Evolutionary conservation across 2,797 vertebrate genomes (phyloP).

Genomic region (Typhlichthys eigenmanni): DNA sequence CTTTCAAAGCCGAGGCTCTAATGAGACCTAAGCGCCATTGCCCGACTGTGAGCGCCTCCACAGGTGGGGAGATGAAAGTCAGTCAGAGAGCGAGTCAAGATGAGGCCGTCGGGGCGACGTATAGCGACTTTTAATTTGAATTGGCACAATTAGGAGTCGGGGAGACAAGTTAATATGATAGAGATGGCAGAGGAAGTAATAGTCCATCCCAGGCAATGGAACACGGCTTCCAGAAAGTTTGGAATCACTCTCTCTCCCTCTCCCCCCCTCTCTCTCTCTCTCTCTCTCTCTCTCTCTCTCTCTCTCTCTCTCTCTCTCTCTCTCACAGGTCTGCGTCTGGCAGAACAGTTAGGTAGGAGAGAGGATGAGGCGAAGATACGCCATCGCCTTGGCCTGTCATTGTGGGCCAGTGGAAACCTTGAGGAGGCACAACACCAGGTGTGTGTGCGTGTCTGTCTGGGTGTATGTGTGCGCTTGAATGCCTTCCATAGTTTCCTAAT

Average conservation of each 20-base stretch:
- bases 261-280: background rate
- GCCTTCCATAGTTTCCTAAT: background rate
- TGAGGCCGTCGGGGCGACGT: background rate
- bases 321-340: conserved; percentile 87
- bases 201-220: conserved; percentile 16
- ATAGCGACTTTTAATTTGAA: conserved; percentile 22
- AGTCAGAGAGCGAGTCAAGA: conserved; percentile 20
- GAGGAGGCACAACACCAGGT: conserved; percentile 91
- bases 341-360: conserved; percentile 89
- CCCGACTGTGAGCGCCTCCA: conserved; percentile 21
- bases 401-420: conserved; percentile 90
- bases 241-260: background rate
- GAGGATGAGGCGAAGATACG: conserved; percentile 96
- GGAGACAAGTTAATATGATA: conserved; percentile 16
- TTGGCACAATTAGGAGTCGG: conserved; percentile 8
- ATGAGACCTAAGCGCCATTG: conserved; percentile 55
- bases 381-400: conserved; percentile 90
- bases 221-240: background rate
- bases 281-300: background rate
- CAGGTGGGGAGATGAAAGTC: conserved; percentile 33
- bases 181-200: conserved; percentile 7
- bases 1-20: conserved; percentile 35
- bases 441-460: conserved; percentile 23
- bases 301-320: background rate
- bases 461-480: conserved; percentile 5